These are phyloP conservation scores for Capitella teleta DNA, from an alignment of 1,140 invertebrate genomes.

Conservation along the genomic window DNA sequence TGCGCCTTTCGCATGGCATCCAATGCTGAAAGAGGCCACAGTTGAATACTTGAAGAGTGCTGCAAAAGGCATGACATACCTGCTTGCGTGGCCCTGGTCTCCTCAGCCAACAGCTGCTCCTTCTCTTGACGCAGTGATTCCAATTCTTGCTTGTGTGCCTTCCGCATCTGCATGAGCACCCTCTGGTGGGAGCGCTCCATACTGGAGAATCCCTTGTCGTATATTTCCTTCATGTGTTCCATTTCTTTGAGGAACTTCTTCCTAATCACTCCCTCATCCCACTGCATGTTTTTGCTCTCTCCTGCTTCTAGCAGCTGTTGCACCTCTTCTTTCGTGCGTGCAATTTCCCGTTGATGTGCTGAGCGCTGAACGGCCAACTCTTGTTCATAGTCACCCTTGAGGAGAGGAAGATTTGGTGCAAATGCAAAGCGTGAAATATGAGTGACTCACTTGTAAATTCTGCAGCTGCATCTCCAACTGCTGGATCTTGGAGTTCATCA, in stretches of 20 bases:
- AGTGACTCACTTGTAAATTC: not conserved
- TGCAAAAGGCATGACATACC: constrained; percentile 21
- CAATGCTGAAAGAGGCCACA: constrained; percentile 50
- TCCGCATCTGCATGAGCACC: constrained; percentile 69
- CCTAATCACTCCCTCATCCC: constrained; percentile 58
- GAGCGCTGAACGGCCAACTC: constrained; percentile 8
- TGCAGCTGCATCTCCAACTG: constrained; percentile 3
- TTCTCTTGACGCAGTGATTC: constrained; percentile 63
- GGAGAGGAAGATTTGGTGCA: not conserved
- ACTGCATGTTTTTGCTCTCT: constrained; percentile 9
- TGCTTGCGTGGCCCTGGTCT: constrained; percentile 58
- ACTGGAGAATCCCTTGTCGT: constrained; percentile 71
- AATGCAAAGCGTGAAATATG: no score
- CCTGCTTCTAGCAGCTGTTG: constrained; percentile 7
- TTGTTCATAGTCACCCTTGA: constrained; percentile 12
- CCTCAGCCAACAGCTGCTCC: constrained; percentile 76
- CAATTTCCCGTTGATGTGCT: constrained; percentile 10
- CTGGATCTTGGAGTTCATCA: no score
- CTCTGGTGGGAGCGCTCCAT: constrained; percentile 82
- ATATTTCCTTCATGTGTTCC: constrained; percentile 68
- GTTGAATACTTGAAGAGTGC: not conserved
- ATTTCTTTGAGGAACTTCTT: constrained; percentile 73
- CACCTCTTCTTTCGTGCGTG: constrained; percentile 13
- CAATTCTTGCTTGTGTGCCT: constrained; percentile 67
- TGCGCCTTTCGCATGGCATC: constrained; percentile 88